Percentiles rank a stretch among this genome's conserved stretches.
Evolutionary conservation across 2,113 vertebrate genomes (phyloP).

Genomic region (Syngnathus scovelli): DNA sequence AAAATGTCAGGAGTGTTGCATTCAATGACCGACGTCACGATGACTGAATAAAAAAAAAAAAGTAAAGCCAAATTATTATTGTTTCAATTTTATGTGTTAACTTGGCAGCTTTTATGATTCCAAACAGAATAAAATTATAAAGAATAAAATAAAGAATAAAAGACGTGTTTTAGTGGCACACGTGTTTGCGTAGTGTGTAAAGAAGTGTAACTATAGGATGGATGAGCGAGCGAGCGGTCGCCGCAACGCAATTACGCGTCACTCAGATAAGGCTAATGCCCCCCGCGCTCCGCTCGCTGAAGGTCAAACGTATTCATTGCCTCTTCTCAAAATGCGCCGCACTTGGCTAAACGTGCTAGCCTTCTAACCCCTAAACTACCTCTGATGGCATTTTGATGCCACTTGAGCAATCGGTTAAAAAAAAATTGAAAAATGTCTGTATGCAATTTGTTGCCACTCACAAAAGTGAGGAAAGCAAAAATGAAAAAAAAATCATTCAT

Average conservation of each 20-base stretch:
- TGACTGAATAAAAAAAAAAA: not conserved
- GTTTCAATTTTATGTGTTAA: too few relatives aligned
- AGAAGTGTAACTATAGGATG: not conserved
- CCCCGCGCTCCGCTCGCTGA: not conserved
- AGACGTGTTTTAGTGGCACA: not conserved
- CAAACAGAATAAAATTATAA: too few relatives aligned
- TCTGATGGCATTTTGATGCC: not conserved
- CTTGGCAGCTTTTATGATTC: too few relatives aligned
- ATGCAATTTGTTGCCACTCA: not conserved
- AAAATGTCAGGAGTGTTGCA: not conserved
- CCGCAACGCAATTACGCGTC: not conserved
- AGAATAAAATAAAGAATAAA: too few relatives aligned
- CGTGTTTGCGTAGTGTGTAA: not conserved
- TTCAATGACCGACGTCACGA: not conserved
- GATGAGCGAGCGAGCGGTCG: not conserved
- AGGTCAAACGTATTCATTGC: constrained; percentile 6
- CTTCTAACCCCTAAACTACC: not conserved
- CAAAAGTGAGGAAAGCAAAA: too few relatives aligned
- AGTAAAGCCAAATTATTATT: not conserved
- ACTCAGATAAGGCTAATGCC: not conserved
- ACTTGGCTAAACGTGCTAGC: too few relatives aligned
- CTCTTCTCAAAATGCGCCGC: not conserved
- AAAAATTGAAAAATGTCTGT: not conserved
- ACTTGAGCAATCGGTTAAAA: not conserved
- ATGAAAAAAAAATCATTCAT: too few relatives aligned